Evolutionary conservation across 2,888 invertebrate species (phyloP), one percentile per base, ranked within the genome.

Genomic region (Drosophila anceps): DNA sequence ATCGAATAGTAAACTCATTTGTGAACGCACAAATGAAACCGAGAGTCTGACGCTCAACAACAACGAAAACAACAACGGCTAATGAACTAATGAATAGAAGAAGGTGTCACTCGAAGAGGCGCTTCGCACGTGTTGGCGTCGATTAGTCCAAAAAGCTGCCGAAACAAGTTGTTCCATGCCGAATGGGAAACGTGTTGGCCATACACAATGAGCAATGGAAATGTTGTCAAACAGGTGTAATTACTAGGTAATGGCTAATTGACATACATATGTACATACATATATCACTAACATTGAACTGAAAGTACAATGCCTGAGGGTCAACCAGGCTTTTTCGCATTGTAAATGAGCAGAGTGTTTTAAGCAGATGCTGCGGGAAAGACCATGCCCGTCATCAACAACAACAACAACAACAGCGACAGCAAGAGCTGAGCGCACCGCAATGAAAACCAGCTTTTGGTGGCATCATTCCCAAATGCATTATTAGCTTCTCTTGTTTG

Each of bases 401-500:
- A 15, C 46, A 44, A 53, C 50, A 48, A 12, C 46, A 70, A 48
- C 73, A 70, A 62, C 69, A 27, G 1, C 24, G 4, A 24, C 24
- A 13, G 1, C 20, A 20, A 12, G 4, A 43, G 18, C 41, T 75
- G 79, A 64, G 74, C 48, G 69, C 73, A 29, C 43, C 65, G 69
- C 73, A 67, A 43, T 70, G 41, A 66, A 83, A 89, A 86, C 89
- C 76, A 78, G 84, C 87, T 89, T 89, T 65, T 51, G 67, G 67
- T 84, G 82, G 73, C 88, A 79, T 67, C 51, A 76, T 84, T 75
- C 63, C 79, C 69, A 79, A 84, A 64, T 78, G 78, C 77, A 78
- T 54, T 86, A 54, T 62, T 24, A 31, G 46, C 37, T 7, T 46
- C 37, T 51, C 48, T 12, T 7, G 12, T 70, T 57, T 76, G 79